phyloP scores from a whole-genome alignment of 2,888 invertebrate genomes.

The Anoplius nigerrimus region DNA sequence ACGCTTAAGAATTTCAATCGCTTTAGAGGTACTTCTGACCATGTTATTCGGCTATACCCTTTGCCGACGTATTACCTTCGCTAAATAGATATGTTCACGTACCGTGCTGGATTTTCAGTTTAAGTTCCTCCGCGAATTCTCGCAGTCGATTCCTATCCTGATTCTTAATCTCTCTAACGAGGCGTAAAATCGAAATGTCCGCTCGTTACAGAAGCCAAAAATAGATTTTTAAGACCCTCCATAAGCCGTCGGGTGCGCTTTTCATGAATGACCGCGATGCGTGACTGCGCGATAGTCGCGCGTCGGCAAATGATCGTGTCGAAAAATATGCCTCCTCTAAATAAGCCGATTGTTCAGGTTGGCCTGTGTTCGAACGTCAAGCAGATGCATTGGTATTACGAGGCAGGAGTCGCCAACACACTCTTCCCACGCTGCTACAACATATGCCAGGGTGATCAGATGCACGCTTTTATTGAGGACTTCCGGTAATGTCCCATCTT shows the following conservation, averaged over 20 bases:
- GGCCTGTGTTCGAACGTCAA: constrained; percentile 86
- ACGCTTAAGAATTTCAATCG: no score
- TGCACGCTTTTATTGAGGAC: constrained; percentile 90
- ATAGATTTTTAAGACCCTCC: no score
- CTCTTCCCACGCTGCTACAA: constrained; percentile 93
- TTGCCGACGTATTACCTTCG: no score
- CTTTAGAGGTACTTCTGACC: no score
- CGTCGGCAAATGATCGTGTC: not conserved
- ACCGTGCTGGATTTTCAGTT: no score
- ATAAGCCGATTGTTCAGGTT: constrained; percentile 66
- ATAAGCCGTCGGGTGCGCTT: no score
- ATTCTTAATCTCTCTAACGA: not conserved
- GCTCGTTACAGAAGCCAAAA: no score
- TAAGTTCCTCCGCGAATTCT: no score
- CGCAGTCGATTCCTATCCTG: not conserved
- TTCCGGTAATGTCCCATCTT: constrained; percentile 78
- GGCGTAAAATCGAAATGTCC: no score
- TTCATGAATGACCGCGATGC: constrained; percentile 7
- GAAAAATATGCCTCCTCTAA: not conserved
- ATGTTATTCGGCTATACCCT: no score
- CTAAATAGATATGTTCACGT: no score
- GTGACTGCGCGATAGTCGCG: not conserved
- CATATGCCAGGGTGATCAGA: constrained; percentile 87
- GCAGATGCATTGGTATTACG: constrained; percentile 91
- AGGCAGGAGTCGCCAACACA: constrained; percentile 86